Base-by-base conservation (phyloP, 2,113 vertebrate species). In the Corythornis vintsioides region DNA sequence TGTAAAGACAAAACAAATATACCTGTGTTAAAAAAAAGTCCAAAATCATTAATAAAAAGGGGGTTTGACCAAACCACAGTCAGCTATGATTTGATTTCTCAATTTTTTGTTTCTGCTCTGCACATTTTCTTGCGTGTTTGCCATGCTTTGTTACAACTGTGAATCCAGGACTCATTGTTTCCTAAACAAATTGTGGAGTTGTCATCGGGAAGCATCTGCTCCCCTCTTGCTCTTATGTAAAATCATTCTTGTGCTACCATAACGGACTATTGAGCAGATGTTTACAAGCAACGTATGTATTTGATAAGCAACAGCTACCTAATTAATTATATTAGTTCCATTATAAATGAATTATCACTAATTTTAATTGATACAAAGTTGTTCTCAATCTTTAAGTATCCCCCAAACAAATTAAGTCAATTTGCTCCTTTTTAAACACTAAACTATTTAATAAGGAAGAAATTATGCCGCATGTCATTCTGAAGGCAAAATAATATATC, bases 141-240 rank as follows among this genome's bases (percentile, higher is more conserved):
- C 60, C 84, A 86, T 43, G 87, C 73, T 94, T 81, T 61, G 67
- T 70, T 70, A 97, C 95, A 96, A 79, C 57, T 71, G 50, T 79
- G 91, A 97, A 96, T 92, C 78, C 90, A 94, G 94, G 91, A 93
- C 67, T 95, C 89, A 83, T 63, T 96, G 93, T 96, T 98, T 96
- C 95, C 91, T 96, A 97, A 96, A 96, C 89, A 96, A 97, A 95
- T 9, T 90, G 95, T 88, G 95, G 97, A 96, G 93, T 22, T 96
- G 92, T 97, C 93, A 76, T 95, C 88, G 97, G 92, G 82, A 97
- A 97, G 97, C 97, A 97, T 97, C 97, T 97, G 96, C 86, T 96
- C 60, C 85, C 97, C 94, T 87, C 81, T 13, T 95, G 90, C 93
- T 90, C 75, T 94, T 96, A 92, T 15, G 67, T 95, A 95, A 97